Conservation (phyloP, 2,113 vertebrate species). For the Zosterops borbonicus region DNA sequence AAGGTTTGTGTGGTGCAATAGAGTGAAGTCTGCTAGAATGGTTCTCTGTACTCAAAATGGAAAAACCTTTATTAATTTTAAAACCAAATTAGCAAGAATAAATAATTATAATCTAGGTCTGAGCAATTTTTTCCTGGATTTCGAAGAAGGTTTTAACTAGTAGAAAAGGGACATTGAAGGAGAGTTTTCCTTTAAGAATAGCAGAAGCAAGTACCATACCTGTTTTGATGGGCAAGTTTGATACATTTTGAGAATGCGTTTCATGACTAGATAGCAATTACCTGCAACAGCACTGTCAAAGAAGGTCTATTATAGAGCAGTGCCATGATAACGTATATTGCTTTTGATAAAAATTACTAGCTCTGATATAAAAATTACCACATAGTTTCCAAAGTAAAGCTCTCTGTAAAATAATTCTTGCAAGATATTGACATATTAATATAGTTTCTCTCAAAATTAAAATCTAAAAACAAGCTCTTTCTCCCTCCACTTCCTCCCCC, state of each 20-base stretch:
- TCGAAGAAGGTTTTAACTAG: neutral
- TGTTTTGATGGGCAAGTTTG: neutral
- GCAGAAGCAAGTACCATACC: neutral
- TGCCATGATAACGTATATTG: neutral
- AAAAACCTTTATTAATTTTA: neutral
- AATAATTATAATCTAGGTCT: neutral
- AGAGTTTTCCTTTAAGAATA: neutral
- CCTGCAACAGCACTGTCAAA: neutral
- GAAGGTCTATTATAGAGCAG: neutral
- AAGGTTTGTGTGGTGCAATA: neutral
- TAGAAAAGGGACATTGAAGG: neutral
- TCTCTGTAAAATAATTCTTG: neutral
- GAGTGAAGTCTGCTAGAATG: neutral
- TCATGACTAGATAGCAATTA: neutral
- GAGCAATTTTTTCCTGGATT: neutral
- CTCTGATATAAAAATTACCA: neutral
- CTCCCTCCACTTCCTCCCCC: neutral
- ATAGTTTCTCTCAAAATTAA: neutral
- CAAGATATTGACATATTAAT: neutral
- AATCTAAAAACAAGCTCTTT: neutral
- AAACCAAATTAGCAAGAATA: neutral
- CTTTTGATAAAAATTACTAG: neutral
- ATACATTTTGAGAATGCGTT: neutral
- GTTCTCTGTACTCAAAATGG: neutral
- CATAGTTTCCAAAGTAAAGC: neutral